Evolutionary conservation across 2,113 vertebrate species (phyloP).

Genomic region (Brachypteracias leptosomus): DNA sequence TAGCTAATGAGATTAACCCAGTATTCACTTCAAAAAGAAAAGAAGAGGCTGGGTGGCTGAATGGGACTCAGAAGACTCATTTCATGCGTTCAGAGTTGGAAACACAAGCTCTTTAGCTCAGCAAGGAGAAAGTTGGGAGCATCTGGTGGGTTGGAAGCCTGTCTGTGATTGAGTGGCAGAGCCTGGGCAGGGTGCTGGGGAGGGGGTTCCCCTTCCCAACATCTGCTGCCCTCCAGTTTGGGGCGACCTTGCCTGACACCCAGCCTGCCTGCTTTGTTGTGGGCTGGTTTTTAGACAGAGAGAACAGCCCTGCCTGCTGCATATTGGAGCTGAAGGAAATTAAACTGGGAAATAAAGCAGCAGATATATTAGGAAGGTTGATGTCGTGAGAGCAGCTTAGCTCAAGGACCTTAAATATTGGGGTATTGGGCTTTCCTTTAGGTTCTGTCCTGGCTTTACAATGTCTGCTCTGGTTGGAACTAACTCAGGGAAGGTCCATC

Average conservation of each 20-base stretch:
- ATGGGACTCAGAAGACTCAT: background rate
- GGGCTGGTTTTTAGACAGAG: background rate
- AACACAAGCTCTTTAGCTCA: background rate
- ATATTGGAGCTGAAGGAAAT: background rate
- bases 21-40: slow-evolving; percentile 9
- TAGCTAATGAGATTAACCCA: slow-evolving; percentile 27
- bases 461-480: background rate
- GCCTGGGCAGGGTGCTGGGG: background rate
- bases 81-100: background rate
- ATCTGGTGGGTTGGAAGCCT: background rate
- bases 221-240: background rate
- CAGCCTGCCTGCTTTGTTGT: background rate
- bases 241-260: background rate
- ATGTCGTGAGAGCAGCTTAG: background rate
- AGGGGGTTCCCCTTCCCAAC: background rate
- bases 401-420: fast-evolving
- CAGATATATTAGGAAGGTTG: background rate
- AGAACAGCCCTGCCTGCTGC: fast-evolving
- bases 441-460: background rate
- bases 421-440: background rate
- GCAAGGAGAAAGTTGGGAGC: slow-evolving; percentile 28
- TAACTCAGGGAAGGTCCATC: background rate
- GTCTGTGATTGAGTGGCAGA: fast-evolving
- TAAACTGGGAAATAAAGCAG: background rate
- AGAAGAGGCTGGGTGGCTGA: background rate